Conservation (phyloP, 2,888 invertebrate genomes). For the Dermolepida albohirtum region DNA sequence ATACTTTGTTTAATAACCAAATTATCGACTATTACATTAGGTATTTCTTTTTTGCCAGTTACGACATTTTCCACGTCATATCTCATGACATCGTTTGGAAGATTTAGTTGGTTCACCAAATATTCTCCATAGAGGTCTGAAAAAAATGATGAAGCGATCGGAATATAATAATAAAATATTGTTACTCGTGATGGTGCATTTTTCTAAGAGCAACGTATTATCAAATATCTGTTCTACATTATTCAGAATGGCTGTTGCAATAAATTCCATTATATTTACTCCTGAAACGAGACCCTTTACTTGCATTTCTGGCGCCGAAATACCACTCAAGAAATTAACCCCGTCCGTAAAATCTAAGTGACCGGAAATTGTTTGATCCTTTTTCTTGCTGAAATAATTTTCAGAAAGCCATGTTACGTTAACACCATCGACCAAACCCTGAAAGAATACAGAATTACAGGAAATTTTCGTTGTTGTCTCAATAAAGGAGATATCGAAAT, state of each 20-base stretch:
- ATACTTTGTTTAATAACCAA: slow-evolving; percentile 58
- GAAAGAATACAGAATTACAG: slow-evolving; percentile 40
- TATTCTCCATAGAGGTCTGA: slow-evolving; percentile 57
- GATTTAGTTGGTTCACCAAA: slow-evolving; percentile 67
- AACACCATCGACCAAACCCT: slow-evolving; percentile 67
- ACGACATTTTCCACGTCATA: slow-evolving; percentile 64
- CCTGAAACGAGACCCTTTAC: slow-evolving; percentile 59
- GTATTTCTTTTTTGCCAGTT: slow-evolving; percentile 64
- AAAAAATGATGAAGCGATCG: slow-evolving; percentile 36
- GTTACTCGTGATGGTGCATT: slow-evolving; percentile 51
- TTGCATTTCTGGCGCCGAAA: slow-evolving; percentile 58
- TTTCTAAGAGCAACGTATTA: slow-evolving; percentile 54
- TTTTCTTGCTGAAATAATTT: slow-evolving; percentile 68
- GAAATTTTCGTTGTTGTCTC: background rate
- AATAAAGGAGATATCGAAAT: background rate
- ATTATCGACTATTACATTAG: slow-evolving; percentile 60
- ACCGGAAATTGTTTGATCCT: slow-evolving; percentile 65
- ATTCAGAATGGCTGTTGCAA: slow-evolving; percentile 62
- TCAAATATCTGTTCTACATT: slow-evolving; percentile 64
- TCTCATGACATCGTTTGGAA: slow-evolving; percentile 67
- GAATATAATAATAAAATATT: background rate
- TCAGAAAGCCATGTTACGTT: slow-evolving; percentile 64
- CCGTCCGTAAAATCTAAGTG: slow-evolving; percentile 64
- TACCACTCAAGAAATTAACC: slow-evolving; percentile 59
- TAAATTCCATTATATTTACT: slow-evolving; percentile 64